Conservation (phyloP, 2,797 vertebrate species). For the Champsocephalus gunnari region DNA sequence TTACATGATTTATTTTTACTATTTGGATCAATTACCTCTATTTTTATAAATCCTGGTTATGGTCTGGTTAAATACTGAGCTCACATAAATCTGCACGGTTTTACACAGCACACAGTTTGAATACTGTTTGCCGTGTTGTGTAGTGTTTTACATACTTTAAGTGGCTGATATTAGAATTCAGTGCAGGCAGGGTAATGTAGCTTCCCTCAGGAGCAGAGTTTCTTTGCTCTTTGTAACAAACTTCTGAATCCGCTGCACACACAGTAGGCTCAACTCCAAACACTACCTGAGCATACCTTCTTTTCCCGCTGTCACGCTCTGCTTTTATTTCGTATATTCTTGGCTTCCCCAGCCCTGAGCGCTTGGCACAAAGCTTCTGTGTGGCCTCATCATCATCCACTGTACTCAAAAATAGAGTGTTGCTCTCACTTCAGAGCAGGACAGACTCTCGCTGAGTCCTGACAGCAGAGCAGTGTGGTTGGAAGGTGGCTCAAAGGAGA, state of each 20-base stretch:
- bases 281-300: slow-evolving; percentile 68
- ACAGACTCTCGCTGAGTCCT: slow-evolving; percentile 63
- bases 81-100: slow-evolving; percentile 14
- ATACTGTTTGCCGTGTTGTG: slow-evolving; percentile 39
- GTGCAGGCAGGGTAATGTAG: slow-evolving; percentile 60
- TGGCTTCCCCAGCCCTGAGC: slow-evolving; percentile 71
- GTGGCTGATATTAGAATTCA: slow-evolving; percentile 64
- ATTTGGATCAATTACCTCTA: background rate
- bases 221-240: slow-evolving; percentile 73
- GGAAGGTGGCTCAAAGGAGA: slow-evolving; percentile 62
- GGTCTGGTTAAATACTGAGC: slow-evolving; percentile 7
- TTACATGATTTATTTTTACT: background rate
- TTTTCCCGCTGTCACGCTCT: slow-evolving; percentile 69
- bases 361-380: slow-evolving; percentile 70
- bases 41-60: background rate
- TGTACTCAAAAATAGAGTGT: slow-evolving; percentile 74
- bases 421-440: slow-evolving; percentile 63
- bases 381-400: slow-evolving; percentile 72
- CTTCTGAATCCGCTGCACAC: slow-evolving; percentile 69
- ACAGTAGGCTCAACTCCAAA: slow-evolving; percentile 68
- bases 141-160: slow-evolving; percentile 63
- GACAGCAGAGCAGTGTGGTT: slow-evolving; percentile 69
- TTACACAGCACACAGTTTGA: slow-evolving; percentile 29
- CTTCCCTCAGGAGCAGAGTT: slow-evolving; percentile 69
- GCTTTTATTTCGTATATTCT: slow-evolving; percentile 75